Percentiles rank a stretch among this genome's conserved stretches.
phyloP scores from a whole-genome alignment of 2,113 vertebrate genomes.

The Chloroceryle aenea region DNA sequence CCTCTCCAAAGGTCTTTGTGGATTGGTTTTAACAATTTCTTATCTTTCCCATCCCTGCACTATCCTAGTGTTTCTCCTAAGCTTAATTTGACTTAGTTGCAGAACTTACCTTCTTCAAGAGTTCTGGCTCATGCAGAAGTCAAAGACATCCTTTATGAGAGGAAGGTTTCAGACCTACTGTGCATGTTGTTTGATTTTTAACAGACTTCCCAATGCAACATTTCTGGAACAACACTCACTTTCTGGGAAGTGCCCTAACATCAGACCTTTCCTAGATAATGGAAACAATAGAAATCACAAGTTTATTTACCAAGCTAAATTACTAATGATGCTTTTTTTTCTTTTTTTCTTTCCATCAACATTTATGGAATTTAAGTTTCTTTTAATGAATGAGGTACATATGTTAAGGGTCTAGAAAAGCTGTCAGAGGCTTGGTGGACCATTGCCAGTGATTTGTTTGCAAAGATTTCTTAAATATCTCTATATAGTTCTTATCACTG shows the following conservation, averaged over 20 bases:
- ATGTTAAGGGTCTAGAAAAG: background rate
- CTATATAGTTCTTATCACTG: background rate
- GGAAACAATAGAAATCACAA: background rate
- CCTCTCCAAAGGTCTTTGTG: background rate
- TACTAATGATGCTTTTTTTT: background rate
- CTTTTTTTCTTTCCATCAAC: background rate
- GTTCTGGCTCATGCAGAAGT: background rate
- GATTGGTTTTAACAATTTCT: background rate
- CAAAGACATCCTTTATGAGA: background rate
- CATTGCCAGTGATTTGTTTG: background rate
- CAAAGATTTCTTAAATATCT: background rate
- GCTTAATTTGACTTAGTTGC: background rate
- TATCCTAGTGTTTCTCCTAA: background rate
- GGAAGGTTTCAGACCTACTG: background rate
- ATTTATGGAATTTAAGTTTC: background rate
- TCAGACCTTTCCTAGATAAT: background rate
- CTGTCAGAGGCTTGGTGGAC: background rate
- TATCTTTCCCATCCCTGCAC: background rate
- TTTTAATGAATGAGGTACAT: background rate
- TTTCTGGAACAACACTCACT: background rate
- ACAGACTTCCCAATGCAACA: background rate
- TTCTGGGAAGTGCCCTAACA: background rate
- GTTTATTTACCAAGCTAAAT: background rate
- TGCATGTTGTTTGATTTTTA: background rate
- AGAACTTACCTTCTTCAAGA: background rate